Base-by-base conservation (phyloP, 2,888 invertebrate species). In the Catocala fraxini region DNA sequence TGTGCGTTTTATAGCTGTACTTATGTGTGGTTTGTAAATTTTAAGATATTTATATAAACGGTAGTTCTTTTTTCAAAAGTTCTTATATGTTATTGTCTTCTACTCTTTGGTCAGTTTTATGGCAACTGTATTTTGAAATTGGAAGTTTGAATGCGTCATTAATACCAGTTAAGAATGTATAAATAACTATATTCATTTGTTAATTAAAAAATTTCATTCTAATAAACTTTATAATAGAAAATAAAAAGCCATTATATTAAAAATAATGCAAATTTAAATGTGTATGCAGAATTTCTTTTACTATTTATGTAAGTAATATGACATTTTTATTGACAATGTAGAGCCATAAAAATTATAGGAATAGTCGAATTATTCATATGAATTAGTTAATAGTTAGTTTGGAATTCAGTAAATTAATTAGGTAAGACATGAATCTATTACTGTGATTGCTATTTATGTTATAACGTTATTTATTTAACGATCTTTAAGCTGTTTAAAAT, bases 1-100 rank as follows among this genome's bases (percentile, higher is more conserved):
- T 81, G 80, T 65, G 61, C 61, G 56, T 83, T 83, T 81, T 77
- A 80, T 79, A 5, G 45, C 59, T 33, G 0, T 71, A 71, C 67
- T 68, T 13, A 49, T 63, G 61, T 65, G 70, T 69, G 67, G 69
- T 69, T 71, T 70, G 33, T 72, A 46, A 51, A 73, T 67, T 56
- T 41, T 33, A 41, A 55, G 39, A 42, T 4, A 11, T 42, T 11
- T 2, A n/a, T 10, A 5, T 11, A 42, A 42, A 42, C 42, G 35
- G 41, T 15, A 15, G 51, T 51, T 52, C 42, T 13, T n/a, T 51
- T 42, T 41, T 12, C 7, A 52, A 42, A 42, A 39, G 6, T 5
- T 12, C 42, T 7, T 52, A 25, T 51, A 42, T 52, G 13, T 42
- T 41, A 15, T 39, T 6, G 42, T 4, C 15, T 51, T 41, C 39